Percentiles rank a stretch among this genome's conserved stretches.
Conservation (phyloP, 2,113 vertebrate genomes). For the Anarrhichthys ocellatus region DNA sequence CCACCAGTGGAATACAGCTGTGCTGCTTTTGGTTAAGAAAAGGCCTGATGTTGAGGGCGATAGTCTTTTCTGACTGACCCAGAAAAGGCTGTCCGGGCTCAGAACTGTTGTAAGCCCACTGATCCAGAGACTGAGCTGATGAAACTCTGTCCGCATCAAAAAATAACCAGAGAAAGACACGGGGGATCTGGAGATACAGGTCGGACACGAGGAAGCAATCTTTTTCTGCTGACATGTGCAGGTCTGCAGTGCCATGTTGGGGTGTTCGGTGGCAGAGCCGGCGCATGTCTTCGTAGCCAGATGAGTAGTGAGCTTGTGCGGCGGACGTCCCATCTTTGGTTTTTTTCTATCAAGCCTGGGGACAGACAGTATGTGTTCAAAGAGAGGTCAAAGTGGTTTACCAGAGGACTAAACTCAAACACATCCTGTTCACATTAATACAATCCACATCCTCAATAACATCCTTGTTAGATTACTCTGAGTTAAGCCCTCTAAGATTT, state of each 20-base stretch:
- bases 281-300: slow-evolving; percentile 46
- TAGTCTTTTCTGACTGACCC: slow-evolving; percentile 59
- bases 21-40: slow-evolving; percentile 3
- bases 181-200: slow-evolving; percentile 51
- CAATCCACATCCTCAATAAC: slow-evolving; percentile 63
- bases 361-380: slow-evolving; percentile 42
- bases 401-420: slow-evolving; percentile 43
- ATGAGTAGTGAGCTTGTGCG: slow-evolving; percentile 23
- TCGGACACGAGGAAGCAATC: slow-evolving; percentile 57
- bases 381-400: slow-evolving; percentile 47
- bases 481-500: slow-evolving; percentile 67
- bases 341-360: slow-evolving; percentile 31
- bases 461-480: slow-evolving; percentile 64
- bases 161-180: slow-evolving; percentile 61
- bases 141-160: slow-evolving; percentile 69
- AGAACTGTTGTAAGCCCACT: slow-evolving; percentile 62
- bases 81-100: slow-evolving; percentile 41
- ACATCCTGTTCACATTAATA: slow-evolving; percentile 61
- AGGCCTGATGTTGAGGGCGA: not conserved
- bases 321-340: slow-evolving; percentile 35
- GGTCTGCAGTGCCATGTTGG: slow-evolving; percentile 32
- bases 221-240: slow-evolving; percentile 33
- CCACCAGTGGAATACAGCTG: not conserved
- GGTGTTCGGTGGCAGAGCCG: slow-evolving; percentile 42
- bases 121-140: slow-evolving; percentile 68